Evolutionary conservation across 2,113 vertebrate species (phyloP).

Genomic region (Pomatorhinus ruficollis): DNA sequence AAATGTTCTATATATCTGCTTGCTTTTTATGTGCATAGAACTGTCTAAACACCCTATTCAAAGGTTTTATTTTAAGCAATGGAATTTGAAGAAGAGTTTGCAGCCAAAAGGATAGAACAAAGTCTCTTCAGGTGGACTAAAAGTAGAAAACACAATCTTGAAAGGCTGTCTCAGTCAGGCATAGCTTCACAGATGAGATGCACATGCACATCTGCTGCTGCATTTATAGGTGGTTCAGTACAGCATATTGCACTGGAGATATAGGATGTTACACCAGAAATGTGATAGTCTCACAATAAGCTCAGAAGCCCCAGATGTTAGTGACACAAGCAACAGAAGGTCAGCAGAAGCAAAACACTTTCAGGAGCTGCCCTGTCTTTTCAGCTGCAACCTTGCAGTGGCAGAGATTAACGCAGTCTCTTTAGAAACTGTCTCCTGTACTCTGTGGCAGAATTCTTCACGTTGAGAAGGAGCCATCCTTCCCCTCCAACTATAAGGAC

Average conservation of each 20-base stretch:
- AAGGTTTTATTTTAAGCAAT: constrained; percentile 12
- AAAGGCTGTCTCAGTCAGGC: background rate
- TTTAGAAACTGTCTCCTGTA: background rate
- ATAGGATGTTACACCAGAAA: background rate
- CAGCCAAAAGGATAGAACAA: background rate
- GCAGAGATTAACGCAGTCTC: fast-evolving
- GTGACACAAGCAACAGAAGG: background rate
- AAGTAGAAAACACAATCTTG: background rate
- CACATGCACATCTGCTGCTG: background rate
- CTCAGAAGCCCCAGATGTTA: background rate
- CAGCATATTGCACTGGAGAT: background rate
- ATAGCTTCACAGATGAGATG: background rate
- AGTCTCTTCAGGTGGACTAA: background rate
- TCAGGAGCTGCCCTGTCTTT: background rate
- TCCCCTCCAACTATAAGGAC: background rate
- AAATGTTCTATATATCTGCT: background rate
- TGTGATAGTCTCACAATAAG: background rate
- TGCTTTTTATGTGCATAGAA: background rate
- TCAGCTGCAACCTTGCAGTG: background rate
- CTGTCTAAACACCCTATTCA: background rate
- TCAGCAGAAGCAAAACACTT: background rate
- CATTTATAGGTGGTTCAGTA: background rate
- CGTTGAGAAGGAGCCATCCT: background rate
- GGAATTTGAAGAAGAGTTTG: background rate
- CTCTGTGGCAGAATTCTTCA: background rate